Conservation (phyloP, 1,140 invertebrate genomes). For the Musca domestica region DNA sequence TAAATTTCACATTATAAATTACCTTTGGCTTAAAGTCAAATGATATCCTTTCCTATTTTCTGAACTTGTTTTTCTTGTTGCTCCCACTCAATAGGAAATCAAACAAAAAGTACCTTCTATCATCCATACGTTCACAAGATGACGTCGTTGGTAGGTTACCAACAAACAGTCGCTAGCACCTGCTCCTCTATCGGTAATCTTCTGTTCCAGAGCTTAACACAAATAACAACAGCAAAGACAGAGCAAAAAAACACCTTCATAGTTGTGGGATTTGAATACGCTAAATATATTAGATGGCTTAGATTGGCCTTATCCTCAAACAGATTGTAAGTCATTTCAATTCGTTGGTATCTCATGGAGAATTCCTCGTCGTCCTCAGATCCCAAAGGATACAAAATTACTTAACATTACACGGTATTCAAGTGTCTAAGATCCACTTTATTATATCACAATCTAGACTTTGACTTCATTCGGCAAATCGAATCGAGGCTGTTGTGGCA, state of each 20-base stretch:
- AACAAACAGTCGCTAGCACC: neutral
- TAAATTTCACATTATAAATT: neutral
- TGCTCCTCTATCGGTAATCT: neutral
- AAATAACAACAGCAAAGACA: too few relatives aligned
- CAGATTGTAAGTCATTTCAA: slow-evolving; percentile 4
- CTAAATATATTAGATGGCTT: slow-evolving; percentile 4
- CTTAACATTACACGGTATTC: slow-evolving; percentile 3
- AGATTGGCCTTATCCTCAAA: neutral
- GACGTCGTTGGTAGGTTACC: neutral
- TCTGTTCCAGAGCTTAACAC: neutral
- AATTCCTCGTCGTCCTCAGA: too few relatives aligned
- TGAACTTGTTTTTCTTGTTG: too few relatives aligned
- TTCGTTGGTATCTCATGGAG: too few relatives aligned
- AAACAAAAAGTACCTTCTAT: too few relatives aligned
- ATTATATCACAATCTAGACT: too few relatives aligned
- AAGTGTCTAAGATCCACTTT: neutral
- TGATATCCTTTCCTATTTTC: neutral
- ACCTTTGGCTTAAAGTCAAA: slow-evolving; percentile 12
- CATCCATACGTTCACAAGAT: too few relatives aligned
- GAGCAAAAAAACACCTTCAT: neutral
- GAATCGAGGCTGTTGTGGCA: too few relatives aligned
- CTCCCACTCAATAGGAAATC: too few relatives aligned
- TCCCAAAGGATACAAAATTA: slow-evolving; percentile 11
- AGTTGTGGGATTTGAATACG: neutral
- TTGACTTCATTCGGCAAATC: too few relatives aligned